Evolutionary conservation across 2,797 vertebrate species (phyloP), one percentile per base, ranked within the genome.

Genomic region (Sebastes iracundus): DNA sequence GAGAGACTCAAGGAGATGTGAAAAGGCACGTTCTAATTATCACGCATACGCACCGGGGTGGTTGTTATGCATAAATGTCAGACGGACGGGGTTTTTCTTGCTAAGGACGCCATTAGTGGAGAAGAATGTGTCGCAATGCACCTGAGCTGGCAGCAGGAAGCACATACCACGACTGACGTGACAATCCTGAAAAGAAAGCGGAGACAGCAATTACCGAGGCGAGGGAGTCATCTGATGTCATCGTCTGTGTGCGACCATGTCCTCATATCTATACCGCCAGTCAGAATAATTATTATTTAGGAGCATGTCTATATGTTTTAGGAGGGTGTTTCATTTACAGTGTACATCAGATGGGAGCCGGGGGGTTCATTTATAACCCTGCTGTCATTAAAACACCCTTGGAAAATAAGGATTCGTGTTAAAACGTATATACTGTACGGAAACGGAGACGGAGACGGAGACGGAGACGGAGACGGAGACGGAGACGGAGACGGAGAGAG

Each of bases 1-100:
- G 66, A 72, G 75, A 77, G 75, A 82, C 86, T 83, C 56, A 73
- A 80, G 80, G 85, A 85, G 90, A 87, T 77, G 88, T 79, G 83
- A 90, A 80, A 82, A 80, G 87, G 81, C 84, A 72, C 53, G 22
- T 80, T 80, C 79, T 91, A 93, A 93, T 93, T 92, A 92, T 90
- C 90, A 90, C 83, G 67, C 88, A 85, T 23, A 52, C 73, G 67
- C 87, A 80, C 72, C 20, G 53, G 52, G 80, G 49, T 58, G 82
- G 86, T 88, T 91, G 79, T 75, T 80, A 12, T 75, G 87, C 83
- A 86, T 87, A 90, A 92, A 90, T 88, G 89, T 92, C 93, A 89
- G 72, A 8, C 5, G 78, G 84, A 90, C 80, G 67, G 84, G 66
- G 66, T 12, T 42, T 78, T 81, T 58, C 70, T 30, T 69, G 64